Evolutionary conservation across 2,113 vertebrate genomes (phyloP).

Genomic region (Cercopithecus mona): DNA sequence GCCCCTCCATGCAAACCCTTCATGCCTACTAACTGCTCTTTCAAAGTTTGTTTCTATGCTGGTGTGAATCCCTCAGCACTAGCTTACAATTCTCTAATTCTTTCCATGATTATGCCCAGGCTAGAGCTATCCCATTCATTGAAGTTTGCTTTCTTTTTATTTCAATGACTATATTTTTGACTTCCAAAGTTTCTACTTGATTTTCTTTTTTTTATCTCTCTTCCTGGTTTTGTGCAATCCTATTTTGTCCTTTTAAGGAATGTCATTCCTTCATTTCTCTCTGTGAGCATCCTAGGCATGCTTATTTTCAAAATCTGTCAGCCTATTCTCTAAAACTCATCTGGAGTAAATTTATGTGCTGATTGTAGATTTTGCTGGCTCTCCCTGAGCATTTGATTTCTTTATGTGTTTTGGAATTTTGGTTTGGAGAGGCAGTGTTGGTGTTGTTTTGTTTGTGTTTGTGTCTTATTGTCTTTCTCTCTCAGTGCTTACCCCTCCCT

Average conservation of each 20-base stretch:
- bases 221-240: constrained; percentile 32
- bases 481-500: background rate
- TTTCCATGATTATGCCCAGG: background rate
- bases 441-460: constrained; percentile 38
- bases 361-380: constrained; percentile 60
- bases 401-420: constrained; percentile 61
- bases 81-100: constrained; percentile 13
- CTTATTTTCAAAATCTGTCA: constrained; percentile 66
- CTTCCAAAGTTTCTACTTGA: background rate
- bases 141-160: background rate
- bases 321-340: constrained; percentile 61
- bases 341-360: constrained; percentile 60
- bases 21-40: background rate
- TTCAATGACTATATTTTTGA: background rate
- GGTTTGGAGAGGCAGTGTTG: background rate
- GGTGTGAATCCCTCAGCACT: background rate
- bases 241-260: constrained; percentile 39
- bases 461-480: constrained; percentile 39
- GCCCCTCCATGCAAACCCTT: background rate
- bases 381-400: constrained; percentile 53
- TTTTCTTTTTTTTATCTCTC: constrained; percentile 43
- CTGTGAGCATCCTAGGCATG: constrained; percentile 7
- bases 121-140: background rate
- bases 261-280: constrained; percentile 35
- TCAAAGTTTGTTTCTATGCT: background rate